Conservation (phyloP, 2,797 vertebrate species). For the Novumbra hubbsi region DNA sequence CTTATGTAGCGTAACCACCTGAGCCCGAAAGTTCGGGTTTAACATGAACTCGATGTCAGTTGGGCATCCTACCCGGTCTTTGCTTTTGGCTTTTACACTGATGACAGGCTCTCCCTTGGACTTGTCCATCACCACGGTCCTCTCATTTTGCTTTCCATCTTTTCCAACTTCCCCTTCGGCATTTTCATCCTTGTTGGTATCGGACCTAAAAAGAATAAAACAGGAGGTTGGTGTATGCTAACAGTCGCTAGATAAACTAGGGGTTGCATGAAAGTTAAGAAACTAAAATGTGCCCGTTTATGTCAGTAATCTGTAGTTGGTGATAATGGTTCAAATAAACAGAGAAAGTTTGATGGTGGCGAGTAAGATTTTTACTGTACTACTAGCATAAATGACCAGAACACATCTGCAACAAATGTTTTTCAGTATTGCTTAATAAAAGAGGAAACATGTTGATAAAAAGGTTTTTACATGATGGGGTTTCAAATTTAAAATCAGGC, state of each 20-base stretch:
- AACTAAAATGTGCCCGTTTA: no score
- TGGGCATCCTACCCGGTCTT: constrained; percentile 82
- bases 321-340: no score
- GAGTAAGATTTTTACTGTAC: no score
- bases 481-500: no score
- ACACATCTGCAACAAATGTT: no score
- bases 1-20: background rate
- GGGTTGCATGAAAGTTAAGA: background rate
- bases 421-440: no score
- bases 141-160: constrained; percentile 84
- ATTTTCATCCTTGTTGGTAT: constrained; percentile 79
- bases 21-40: background rate
- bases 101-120: constrained; percentile 97
- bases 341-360: no score
- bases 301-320: no score
- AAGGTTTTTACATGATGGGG: no score
- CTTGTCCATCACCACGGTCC: constrained; percentile 96
- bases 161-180: constrained; percentile 79
- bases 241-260: background rate
- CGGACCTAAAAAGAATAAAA: constrained; percentile 59
- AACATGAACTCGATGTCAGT: background rate
- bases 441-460: no score
- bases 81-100: constrained; percentile 93
- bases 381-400: no score
- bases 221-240: background rate